Evolutionary conservation across 1,140 invertebrate genomes (phyloP).

Genomic region (Euwallacea fornicatus): DNA sequence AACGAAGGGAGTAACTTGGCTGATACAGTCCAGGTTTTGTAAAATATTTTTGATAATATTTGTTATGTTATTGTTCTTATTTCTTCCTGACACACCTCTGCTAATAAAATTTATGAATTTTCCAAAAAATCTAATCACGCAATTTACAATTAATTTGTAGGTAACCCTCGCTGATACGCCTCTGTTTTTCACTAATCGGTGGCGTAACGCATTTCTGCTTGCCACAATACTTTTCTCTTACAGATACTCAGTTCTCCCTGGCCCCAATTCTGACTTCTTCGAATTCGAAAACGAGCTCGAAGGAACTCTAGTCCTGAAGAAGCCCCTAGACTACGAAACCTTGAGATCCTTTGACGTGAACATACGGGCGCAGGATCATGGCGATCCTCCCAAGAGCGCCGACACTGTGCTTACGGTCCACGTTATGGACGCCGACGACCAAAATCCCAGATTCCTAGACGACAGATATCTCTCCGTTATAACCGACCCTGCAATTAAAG

Average conservation of each 20-base stretch:
- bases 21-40: too few relatives aligned
- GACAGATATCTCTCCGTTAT: constrained; percentile 71
- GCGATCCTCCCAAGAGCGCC: constrained; percentile 72
- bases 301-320: constrained; percentile 77
- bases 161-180: too few relatives aligned
- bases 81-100: too few relatives aligned
- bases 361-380: constrained; percentile 83
- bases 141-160: too few relatives aligned
- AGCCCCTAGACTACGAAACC: constrained; percentile 82
- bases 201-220: too few relatives aligned
- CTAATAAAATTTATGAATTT: too few relatives aligned
- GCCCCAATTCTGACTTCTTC: constrained; percentile 77
- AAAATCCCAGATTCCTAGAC: constrained; percentile 69
- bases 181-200: too few relatives aligned
- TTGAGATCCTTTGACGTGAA: constrained; percentile 78
- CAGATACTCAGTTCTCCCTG: constrained; percentile 74
- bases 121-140: too few relatives aligned
- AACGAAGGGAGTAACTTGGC: too few relatives aligned
- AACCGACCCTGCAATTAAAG: constrained; percentile 64
- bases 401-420: constrained; percentile 76
- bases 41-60: too few relatives aligned
- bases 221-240: not conserved
- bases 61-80: too few relatives aligned
- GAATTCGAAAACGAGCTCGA: constrained; percentile 84
- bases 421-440: constrained; percentile 89